Evolutionary conservation across 1,140 invertebrate genomes (phyloP).

Genomic region (Yoshiicerus persimilis): DNA sequence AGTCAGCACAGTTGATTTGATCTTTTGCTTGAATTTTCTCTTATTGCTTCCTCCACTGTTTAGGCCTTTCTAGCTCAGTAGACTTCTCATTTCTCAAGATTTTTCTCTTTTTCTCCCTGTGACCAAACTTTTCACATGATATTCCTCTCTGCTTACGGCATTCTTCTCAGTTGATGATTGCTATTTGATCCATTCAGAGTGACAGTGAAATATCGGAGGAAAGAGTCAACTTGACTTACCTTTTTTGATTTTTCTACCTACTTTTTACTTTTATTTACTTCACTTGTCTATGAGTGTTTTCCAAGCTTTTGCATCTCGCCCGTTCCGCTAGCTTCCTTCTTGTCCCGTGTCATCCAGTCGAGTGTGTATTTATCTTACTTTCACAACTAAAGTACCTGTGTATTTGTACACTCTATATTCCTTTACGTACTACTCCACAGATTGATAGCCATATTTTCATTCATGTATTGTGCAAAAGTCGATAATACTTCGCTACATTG

Average conservation of each 20-base stretch:
- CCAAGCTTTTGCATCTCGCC: not conserved
- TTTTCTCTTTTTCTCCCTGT: not conserved
- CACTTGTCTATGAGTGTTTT: not conserved
- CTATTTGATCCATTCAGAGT: conserved; percentile 13
- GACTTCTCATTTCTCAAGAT: not conserved
- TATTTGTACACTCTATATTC: too few species aligned
- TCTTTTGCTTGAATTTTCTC: not conserved
- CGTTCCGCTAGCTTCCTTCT: not conserved
- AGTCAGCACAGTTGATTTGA: not conserved
- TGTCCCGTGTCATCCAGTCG: not conserved
- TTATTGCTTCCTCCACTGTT: not conserved
- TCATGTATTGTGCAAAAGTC: too few species aligned
- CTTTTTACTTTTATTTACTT: not conserved
- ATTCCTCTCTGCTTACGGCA: not conserved
- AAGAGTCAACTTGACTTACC: not conserved
- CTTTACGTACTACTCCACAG: too few species aligned
- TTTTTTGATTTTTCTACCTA: not conserved
- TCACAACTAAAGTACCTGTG: too few species aligned
- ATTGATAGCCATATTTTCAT: too few species aligned
- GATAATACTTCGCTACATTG: too few species aligned
- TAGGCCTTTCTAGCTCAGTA: not conserved
- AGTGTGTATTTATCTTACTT: not conserved
- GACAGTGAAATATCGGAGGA: conserved; percentile 4
- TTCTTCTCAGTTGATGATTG: conserved; percentile 7
- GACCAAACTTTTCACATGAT: conserved; percentile 7